phyloP scores from a whole-genome alignment of 1,140 invertebrate genomes.

The Phenacoccus solenopsis region DNA sequence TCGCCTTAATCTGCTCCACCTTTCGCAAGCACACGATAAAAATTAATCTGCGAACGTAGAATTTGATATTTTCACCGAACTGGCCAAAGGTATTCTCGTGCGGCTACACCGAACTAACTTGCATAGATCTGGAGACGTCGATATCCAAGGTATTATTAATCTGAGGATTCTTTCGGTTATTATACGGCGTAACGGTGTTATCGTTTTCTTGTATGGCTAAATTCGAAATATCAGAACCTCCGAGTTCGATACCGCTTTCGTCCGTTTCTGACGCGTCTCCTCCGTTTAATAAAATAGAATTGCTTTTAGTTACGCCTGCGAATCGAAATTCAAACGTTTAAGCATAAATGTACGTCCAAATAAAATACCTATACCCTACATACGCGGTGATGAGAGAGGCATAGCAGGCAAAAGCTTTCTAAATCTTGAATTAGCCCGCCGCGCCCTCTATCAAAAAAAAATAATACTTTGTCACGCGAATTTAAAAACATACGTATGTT shows the following conservation, averaged over 20 bases:
- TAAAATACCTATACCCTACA: no score
- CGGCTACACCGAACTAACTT: conserved; percentile 24
- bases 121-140: conserved; percentile 24
- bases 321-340: background rate
- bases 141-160: conserved; percentile 21
- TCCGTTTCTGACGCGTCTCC: conserved; percentile 21
- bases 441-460: no score
- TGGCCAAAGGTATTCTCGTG: background rate
- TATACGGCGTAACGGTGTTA: conserved; percentile 16
- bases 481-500: no score
- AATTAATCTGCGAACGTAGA: no score
- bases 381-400: no score
- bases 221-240: conserved; percentile 21
- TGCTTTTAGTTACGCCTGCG: background rate
- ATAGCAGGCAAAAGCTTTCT: no score
- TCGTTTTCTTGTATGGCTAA: conserved; percentile 12
- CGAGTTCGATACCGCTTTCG: conserved; percentile 23
- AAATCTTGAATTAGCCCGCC: no score
- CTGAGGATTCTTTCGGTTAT: conserved; percentile 19
- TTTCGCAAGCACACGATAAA: no score
- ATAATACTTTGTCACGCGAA: no score
- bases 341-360: no score
- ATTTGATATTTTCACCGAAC: background rate
- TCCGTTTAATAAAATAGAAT: conserved; percentile 16
- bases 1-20: no score